These are phyloP conservation scores for Fistularia commersonii DNA, from an alignment of 2,797 vertebrate genomes.

Conservation along the genomic window DNA sequence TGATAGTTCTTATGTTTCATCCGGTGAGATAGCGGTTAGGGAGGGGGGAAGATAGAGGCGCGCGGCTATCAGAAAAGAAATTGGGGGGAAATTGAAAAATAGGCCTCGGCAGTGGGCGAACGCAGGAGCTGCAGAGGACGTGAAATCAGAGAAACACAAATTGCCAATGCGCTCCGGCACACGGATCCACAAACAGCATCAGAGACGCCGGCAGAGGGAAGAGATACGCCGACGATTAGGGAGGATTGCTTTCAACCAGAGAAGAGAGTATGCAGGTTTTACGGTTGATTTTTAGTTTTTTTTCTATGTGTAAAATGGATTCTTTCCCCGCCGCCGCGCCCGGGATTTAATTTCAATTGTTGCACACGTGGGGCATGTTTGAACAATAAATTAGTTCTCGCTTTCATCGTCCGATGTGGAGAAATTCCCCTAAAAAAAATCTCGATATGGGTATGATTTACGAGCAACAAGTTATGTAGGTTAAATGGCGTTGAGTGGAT, in stretches of 20 bases:
- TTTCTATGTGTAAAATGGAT: not conserved
- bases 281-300: constrained; percentile 5
- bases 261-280: constrained; percentile 3
- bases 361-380: too few species aligned
- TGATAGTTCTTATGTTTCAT: constrained; percentile 46
- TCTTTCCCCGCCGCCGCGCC: too few species aligned
- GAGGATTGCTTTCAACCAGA: not conserved
- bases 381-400: too few species aligned
- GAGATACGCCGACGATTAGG: constrained; percentile 4
- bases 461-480: too few species aligned
- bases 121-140: constrained; percentile 33
- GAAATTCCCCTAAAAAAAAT: too few species aligned
- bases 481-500: too few species aligned
- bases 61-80: constrained; percentile 60
- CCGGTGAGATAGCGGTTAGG: constrained; percentile 32
- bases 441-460: too few species aligned
- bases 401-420: too few species aligned
- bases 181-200: constrained; percentile 8
- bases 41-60: constrained; percentile 11
- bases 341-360: too few species aligned
- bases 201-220: constrained; percentile 8
- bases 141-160: constrained; percentile 11
- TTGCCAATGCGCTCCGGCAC: constrained; percentile 5
- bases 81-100: constrained; percentile 76
- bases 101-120: constrained; percentile 55